Percentiles rank a stretch among this genome's conserved stretches.
Conservation (phyloP, 2,888 invertebrate genomes). For the Eumacrocentrus americanus region DNA sequence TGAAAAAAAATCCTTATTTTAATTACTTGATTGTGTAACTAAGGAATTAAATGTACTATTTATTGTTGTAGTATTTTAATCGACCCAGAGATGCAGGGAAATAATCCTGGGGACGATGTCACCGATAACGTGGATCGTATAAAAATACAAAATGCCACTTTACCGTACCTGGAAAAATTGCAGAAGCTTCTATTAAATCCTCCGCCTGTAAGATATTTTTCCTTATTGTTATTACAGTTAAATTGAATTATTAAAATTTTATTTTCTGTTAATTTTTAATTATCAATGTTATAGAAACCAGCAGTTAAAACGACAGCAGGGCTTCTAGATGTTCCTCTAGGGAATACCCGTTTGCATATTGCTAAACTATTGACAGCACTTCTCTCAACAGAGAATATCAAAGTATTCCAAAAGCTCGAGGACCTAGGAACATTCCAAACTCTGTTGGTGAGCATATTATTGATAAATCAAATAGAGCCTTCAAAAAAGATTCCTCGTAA, state of each 20-base stretch:
- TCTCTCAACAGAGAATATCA: slow-evolving; percentile 74
- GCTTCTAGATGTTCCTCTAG: slow-evolving; percentile 75
- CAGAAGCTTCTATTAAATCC: slow-evolving; percentile 73
- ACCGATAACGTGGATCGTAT: slow-evolving; percentile 67
- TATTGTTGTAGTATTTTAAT: slow-evolving; percentile 38
- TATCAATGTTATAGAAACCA: slow-evolving; percentile 63
- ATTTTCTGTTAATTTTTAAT: background rate
- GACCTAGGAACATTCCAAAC: slow-evolving; percentile 66
- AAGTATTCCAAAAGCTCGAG: slow-evolving; percentile 72
- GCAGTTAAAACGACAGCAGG: slow-evolving; percentile 75
- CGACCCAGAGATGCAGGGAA: slow-evolving; percentile 45
- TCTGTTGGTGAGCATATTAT: slow-evolving; percentile 63
- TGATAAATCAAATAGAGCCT: background rate
- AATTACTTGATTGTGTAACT: background rate
- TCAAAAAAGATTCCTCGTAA: no score
- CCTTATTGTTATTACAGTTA: background rate
- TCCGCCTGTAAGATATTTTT: slow-evolving; percentile 66
- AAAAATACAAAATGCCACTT: slow-evolving; percentile 70
- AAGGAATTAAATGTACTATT: background rate
- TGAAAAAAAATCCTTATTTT: background rate
- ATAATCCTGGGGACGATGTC: slow-evolving; percentile 57
- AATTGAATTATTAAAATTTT: background rate
- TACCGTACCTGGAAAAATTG: slow-evolving; percentile 73
- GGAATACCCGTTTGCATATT: slow-evolving; percentile 80
- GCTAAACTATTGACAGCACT: slow-evolving; percentile 80